phyloP scores from a whole-genome alignment of 1,140 invertebrate genomes.

The Coenobita brevimanus region DNA sequence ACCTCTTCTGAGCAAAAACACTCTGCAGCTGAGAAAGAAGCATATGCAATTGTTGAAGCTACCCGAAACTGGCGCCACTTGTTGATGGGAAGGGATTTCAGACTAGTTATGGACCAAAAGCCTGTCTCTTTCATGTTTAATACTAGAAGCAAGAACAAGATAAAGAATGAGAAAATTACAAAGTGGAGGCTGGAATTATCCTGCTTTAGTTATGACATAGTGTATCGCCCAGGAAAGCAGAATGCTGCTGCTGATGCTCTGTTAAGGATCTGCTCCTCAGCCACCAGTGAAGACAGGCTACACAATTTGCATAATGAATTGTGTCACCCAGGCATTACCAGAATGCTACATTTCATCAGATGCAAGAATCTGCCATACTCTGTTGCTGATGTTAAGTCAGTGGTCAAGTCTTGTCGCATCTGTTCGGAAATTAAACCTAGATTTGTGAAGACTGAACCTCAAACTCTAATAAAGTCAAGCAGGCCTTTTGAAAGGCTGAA shows the following conservation, averaged over 20 bases:
- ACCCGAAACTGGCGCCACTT: constrained; percentile 47
- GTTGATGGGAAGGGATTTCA: constrained; percentile 64
- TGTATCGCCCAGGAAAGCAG: background rate
- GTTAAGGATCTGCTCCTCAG: background rate
- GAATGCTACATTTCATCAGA: constrained; percentile 14
- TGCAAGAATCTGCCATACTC: no score
- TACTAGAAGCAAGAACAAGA: background rate
- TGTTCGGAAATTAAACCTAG: constrained; percentile 7
- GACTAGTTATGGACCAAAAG: constrained; percentile 67
- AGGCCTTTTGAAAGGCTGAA: constrained; percentile 39
- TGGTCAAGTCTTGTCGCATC: background rate
- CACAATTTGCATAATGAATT: constrained; percentile 54
- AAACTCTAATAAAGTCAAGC: constrained; percentile 26
- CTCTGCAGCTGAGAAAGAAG: constrained; percentile 67
- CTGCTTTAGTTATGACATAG: constrained; percentile 3
- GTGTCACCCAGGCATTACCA: background rate
- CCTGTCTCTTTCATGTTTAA: constrained; percentile 65
- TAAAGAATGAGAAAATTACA: background rate
- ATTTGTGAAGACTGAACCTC: background rate
- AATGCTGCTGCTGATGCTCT: background rate
- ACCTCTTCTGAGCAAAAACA: no score
- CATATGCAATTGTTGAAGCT: constrained; percentile 64
- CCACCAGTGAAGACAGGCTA: constrained; percentile 40
- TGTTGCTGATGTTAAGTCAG: no score
- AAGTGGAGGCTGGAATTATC: background rate